These are phyloP conservation scores for Rhea americana DNA, from an alignment of 2,113 vertebrate genomes.

Conservation along the genomic window DNA sequence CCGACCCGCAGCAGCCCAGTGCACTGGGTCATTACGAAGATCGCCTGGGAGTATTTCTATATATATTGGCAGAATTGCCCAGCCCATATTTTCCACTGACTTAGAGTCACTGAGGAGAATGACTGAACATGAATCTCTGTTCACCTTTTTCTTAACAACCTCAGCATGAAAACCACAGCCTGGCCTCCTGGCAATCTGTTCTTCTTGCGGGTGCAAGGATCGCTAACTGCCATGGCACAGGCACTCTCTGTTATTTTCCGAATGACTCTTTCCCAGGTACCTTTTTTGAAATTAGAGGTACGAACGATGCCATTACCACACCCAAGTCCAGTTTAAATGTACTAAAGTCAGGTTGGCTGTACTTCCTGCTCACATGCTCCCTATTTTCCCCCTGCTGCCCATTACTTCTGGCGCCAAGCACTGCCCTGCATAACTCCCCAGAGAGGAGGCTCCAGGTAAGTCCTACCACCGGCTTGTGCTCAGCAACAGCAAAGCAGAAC, in stretches of 20 bases:
- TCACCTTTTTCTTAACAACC: not conserved
- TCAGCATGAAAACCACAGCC: not conserved
- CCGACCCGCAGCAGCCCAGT: not conserved
- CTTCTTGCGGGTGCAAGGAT: not conserved
- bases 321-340: not conserved
- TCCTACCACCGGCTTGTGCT: not conserved
- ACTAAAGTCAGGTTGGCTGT: not conserved
- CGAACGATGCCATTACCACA: not conserved
- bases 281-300: not conserved
- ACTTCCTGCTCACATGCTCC: not conserved
- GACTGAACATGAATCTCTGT: not conserved
- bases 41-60: not conserved
- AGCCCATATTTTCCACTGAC: not conserved
- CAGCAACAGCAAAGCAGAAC: not conserved
- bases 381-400: not conserved
- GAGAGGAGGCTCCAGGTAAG: slow-evolving; percentile 21
- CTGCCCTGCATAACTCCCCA: slow-evolving; percentile 15
- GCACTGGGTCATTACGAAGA: not conserved
- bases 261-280: not conserved
- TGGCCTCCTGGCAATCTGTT: not conserved
- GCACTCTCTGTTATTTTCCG: not conserved
- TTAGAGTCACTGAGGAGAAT: not conserved
- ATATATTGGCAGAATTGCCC: not conserved
- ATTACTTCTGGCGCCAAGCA: slow-evolving; percentile 34
- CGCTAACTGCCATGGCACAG: not conserved